Evolutionary conservation across 2,113 vertebrate genomes (phyloP).

Genomic region (Cyprinodon tularosa): DNA sequence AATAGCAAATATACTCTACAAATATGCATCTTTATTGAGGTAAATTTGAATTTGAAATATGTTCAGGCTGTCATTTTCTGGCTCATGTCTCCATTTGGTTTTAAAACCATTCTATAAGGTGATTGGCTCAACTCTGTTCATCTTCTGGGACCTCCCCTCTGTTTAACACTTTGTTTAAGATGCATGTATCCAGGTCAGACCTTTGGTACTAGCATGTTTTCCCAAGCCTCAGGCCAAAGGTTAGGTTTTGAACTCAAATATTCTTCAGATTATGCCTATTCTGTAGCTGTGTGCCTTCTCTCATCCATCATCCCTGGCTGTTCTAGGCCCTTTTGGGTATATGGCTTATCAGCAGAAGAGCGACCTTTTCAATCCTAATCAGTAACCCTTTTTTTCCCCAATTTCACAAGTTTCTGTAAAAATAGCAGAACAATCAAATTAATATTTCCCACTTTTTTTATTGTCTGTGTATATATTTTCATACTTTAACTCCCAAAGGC

Average conservation of each 20-base stretch:
- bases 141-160: not conserved
- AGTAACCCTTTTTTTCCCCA: not conserved
- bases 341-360: constrained; percentile 1
- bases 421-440: not conserved
- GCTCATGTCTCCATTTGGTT: not conserved
- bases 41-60: too few species aligned
- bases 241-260: not conserved
- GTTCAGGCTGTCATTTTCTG: not conserved
- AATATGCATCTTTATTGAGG: too few species aligned
- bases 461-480: not conserved
- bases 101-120: constrained; percentile 1
- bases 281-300: not conserved
- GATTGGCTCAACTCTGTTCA: constrained; percentile 21
- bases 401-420: constrained; percentile 16
- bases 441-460: constrained; percentile 14
- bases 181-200: constrained; percentile 30
- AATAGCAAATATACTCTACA: too few species aligned
- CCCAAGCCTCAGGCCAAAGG: not conserved
- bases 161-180: not conserved
- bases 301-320: constrained; percentile 17
- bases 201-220: not conserved
- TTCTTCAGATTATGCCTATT: not conserved
- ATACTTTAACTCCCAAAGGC: not conserved
- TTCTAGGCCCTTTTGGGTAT: not conserved
- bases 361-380: constrained; percentile 38